Evolutionary conservation across 2,797 vertebrate species (phyloP).

Genomic region (Acrossocheilus wenchowensis): DNA sequence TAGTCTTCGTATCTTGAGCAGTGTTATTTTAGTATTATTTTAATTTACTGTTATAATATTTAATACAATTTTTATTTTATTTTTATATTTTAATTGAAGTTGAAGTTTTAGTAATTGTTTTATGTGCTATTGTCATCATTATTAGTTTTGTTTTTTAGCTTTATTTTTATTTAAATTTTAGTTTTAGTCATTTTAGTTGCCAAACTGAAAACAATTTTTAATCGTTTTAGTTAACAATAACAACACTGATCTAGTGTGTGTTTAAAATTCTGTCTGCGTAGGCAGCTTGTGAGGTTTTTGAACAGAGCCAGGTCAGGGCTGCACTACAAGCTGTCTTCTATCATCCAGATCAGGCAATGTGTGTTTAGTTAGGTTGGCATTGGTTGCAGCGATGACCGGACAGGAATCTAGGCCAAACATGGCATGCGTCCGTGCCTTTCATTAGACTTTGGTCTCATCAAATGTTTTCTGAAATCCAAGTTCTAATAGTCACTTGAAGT

Average conservation of each 20-base stretch:
- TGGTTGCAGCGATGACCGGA: background rate
- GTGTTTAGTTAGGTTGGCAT: slow-evolving; percentile 43
- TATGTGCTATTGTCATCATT: background rate
- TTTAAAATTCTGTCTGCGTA: background rate
- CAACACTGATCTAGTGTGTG: background rate
- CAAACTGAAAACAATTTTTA: background rate
- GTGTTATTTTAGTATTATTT: background rate
- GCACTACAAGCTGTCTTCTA: slow-evolving; percentile 38
- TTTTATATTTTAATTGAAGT: background rate
- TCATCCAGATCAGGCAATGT: slow-evolving; percentile 22
- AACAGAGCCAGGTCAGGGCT: background rate
- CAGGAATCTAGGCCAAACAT: slow-evolving; percentile 1
- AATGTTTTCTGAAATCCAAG: background rate
- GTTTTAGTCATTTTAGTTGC: background rate
- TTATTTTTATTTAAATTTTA: background rate
- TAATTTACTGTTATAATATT: background rate
- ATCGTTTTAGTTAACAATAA: background rate
- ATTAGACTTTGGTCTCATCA: slow-evolving; percentile 29
- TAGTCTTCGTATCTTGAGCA: background rate
- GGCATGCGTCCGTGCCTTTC: slow-evolving; percentile 13
- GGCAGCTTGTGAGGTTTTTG: background rate
- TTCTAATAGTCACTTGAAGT: slow-evolving; percentile 24
- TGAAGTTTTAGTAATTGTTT: background rate
- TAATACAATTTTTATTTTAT: background rate
- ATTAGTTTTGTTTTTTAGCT: background rate